phyloP scores from a whole-genome alignment of 2,888 invertebrate species.

The Mesochorus sp. region DNA sequence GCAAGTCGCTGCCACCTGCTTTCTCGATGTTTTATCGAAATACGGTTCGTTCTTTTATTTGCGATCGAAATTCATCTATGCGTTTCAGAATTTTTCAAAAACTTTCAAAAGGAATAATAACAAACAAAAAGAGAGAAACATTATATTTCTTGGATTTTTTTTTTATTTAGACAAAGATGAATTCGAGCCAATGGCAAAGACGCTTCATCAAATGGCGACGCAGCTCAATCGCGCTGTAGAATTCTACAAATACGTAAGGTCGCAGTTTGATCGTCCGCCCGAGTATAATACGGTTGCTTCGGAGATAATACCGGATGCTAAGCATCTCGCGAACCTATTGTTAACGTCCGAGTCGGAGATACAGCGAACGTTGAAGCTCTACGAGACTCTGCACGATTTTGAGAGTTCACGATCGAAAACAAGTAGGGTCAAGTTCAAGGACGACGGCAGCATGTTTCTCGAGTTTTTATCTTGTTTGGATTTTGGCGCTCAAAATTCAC shows the following conservation, averaged over 20 bases:
- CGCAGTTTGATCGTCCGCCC: conserved; percentile 73
- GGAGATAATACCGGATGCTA: conserved; percentile 66
- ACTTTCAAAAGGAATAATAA: no score
- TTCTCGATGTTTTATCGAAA: conserved; percentile 78
- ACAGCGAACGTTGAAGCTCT: conserved; percentile 78
- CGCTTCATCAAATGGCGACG: conserved; percentile 69
- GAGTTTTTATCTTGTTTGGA: conserved; percentile 80
- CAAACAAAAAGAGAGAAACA: no score
- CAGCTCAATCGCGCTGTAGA: conserved; percentile 72
- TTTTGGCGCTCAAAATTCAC: conserved; percentile 71
- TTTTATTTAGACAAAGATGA: conserved; percentile 73
- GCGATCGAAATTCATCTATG: no score
- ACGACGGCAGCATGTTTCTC: conserved; percentile 75
- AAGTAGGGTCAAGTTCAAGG: conserved; percentile 78
- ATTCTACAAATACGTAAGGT: conserved; percentile 76
- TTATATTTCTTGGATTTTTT: no score
- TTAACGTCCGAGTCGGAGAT: conserved; percentile 80
- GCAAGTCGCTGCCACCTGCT: conserved; percentile 83
- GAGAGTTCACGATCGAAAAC: conserved; percentile 64
- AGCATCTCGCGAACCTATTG: conserved; percentile 69
- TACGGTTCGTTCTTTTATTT: conserved; percentile 67
- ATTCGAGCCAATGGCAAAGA: conserved; percentile 71
- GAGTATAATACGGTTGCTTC: conserved; percentile 74
- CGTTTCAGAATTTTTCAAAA: no score
- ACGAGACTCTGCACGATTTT: conserved; percentile 69